Conservation (phyloP, 2,797 vertebrate genomes). For the Emys orbicularis region DNA sequence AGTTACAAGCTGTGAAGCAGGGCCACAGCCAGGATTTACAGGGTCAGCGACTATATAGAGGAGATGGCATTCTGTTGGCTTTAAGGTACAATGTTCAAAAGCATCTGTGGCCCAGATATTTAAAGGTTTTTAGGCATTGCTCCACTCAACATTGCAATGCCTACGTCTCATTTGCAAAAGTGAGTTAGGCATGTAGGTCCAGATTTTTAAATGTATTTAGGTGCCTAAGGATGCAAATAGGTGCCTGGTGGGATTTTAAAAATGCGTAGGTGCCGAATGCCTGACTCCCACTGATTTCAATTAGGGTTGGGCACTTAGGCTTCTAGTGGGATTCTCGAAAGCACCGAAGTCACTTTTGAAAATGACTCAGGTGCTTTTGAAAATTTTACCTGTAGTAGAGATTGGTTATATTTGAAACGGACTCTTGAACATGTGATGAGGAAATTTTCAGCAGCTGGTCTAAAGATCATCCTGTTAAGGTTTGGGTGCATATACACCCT, state of each 20-base stretch:
- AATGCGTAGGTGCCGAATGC: background rate
- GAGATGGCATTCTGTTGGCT: conserved; percentile 32
- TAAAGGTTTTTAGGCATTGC: background rate
- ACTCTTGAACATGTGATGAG: background rate
- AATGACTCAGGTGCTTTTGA: background rate
- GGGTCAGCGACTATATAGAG: background rate
- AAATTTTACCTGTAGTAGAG: background rate
- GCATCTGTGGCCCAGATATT: background rate
- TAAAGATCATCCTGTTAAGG: background rate
- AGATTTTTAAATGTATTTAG: background rate
- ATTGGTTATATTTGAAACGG: conserved; percentile 15
- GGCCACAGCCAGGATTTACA: conserved; percentile 25
- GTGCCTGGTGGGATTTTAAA: background rate
- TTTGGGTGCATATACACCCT: background rate
- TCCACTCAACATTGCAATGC: background rate
- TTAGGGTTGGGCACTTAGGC: background rate
- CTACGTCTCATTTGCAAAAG: background rate
- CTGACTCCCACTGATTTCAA: background rate
- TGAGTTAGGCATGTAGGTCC: background rate
- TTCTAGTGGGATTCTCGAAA: background rate
- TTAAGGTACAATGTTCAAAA: conserved; percentile 21
- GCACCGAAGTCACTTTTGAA: background rate
- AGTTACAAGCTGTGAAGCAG: conserved; percentile 43
- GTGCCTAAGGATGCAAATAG: background rate
- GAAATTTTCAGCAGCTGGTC: background rate